A percentile compares a stretch with the other conserved stretches of the same genome.
These are phyloP conservation scores for Muraenolepis orangiensis DNA, from an alignment of 2,797 vertebrate species.

Conservation along the genomic window DNA sequence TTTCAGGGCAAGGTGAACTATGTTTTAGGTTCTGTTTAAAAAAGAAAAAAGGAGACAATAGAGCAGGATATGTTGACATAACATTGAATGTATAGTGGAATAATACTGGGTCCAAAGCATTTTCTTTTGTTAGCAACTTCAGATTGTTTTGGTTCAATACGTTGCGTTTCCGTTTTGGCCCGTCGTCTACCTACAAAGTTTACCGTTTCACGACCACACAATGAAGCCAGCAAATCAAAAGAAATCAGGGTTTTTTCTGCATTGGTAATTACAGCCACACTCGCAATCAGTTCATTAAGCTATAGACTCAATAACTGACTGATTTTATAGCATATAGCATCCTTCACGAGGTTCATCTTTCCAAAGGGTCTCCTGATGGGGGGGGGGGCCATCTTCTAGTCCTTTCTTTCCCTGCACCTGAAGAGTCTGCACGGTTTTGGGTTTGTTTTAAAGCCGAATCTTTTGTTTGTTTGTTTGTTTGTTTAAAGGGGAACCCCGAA, in stretches of 20 bases:
- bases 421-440: constrained; percentile 14
- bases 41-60: constrained; percentile 9
- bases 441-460: constrained; percentile 6
- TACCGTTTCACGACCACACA: constrained; percentile 43
- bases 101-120: constrained; percentile 24
- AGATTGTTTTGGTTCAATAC: constrained; percentile 15
- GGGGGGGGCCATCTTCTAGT: not conserved
- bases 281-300: constrained; percentile 40
- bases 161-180: constrained; percentile 11
- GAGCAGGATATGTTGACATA: constrained; percentile 24
- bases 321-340: constrained; percentile 6
- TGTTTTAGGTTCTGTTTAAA: not conserved
- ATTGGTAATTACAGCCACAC: constrained; percentile 18
- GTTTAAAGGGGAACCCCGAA: constrained; percentile 47
- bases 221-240: constrained; percentile 47
- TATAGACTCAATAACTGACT: constrained; percentile 10
- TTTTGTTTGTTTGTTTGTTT: constrained; percentile 31
- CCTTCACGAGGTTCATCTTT: not conserved
- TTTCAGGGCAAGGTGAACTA: not conserved
- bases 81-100: constrained; percentile 48
- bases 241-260: constrained; percentile 62
- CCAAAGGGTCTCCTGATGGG: not conserved
- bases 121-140: constrained; percentile 3
- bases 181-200: constrained; percentile 36
- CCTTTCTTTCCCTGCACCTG: constrained; percentile 20